Evolutionary conservation across 2,113 vertebrate species (phyloP).

Genomic region (Hyperoodon ampullatus): DNA sequence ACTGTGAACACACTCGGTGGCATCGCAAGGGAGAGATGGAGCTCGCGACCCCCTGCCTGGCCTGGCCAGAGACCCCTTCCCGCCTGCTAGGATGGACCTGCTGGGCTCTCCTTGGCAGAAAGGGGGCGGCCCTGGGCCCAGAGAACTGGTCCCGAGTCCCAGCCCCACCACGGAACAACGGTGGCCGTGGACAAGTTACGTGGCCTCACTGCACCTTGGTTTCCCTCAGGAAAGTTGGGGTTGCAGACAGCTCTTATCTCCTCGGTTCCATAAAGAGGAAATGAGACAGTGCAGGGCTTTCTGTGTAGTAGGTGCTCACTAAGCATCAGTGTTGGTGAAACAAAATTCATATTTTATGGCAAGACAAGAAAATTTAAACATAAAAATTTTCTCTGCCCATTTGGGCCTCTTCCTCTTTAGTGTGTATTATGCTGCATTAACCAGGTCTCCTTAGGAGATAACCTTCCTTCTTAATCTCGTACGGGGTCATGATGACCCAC

Average conservation of each 20-base stretch:
- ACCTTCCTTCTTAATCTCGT: not conserved
- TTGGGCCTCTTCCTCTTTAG: not conserved
- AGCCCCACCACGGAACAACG: not conserved
- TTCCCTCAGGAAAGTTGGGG: not conserved
- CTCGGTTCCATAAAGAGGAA: not conserved
- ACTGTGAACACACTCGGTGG: not conserved
- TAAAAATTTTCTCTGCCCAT: not conserved
- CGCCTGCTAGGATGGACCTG: not conserved
- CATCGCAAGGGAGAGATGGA: not conserved
- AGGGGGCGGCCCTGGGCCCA: not conserved
- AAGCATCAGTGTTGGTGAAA: not conserved
- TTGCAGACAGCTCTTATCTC: fast-evolving
- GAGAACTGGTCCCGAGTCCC: not conserved
- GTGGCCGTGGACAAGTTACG: not conserved
- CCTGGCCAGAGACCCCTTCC: not conserved
- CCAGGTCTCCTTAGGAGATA: not conserved
- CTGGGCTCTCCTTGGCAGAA: not conserved
- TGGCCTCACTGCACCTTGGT: not conserved
- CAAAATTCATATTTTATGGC: not conserved
- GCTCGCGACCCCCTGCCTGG: not conserved
- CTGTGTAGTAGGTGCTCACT: fast-evolving
- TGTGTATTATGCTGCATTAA: not conserved
- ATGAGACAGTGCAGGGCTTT: not conserved
- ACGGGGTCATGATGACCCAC: not conserved
- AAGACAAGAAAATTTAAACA: not conserved